Conservation (phyloP, 2,888 invertebrate species). For the Tortrix viridana region DNA sequence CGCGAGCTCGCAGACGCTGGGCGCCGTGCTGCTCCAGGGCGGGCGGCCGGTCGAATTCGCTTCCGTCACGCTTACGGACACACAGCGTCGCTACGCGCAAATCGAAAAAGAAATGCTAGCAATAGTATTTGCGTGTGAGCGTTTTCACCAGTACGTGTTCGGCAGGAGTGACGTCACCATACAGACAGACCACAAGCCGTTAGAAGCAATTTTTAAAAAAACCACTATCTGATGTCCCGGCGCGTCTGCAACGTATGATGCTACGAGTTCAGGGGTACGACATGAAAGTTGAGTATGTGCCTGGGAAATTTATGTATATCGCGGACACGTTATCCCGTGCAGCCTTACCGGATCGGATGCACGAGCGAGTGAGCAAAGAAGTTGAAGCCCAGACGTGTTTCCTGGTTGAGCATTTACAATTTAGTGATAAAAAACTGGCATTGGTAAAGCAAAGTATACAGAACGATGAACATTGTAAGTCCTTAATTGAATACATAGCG, state of each 20-base stretch:
- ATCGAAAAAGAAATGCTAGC: no score
- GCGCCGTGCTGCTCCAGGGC: no score
- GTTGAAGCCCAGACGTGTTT: not conserved
- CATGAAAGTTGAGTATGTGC: not conserved
- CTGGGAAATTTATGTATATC: conserved; percentile 1
- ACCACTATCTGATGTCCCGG: not conserved
- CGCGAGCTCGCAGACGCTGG: conserved; percentile 1
- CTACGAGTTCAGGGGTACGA: not conserved
- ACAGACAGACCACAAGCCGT: no score
- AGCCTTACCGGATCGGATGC: not conserved
- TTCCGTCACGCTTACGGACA: no score
- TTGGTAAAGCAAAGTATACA: not conserved
- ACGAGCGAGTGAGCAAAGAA: not conserved
- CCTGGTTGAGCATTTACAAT: not conserved
- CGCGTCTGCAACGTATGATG: conserved; percentile 3
- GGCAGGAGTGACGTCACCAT: no score
- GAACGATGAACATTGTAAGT: not conserved
- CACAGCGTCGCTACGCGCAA: no score
- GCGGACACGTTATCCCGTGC: not conserved
- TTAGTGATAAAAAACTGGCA: not conserved
- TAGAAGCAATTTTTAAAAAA: no score
- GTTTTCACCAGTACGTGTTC: no score
- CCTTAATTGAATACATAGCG: not conserved
- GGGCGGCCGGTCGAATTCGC: no score
- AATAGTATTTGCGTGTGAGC: no score